Percentiles rank a stretch among this genome's conserved stretches.
Conservation (phyloP, 2,113 vertebrate species). For the Anolis sagrei region DNA sequence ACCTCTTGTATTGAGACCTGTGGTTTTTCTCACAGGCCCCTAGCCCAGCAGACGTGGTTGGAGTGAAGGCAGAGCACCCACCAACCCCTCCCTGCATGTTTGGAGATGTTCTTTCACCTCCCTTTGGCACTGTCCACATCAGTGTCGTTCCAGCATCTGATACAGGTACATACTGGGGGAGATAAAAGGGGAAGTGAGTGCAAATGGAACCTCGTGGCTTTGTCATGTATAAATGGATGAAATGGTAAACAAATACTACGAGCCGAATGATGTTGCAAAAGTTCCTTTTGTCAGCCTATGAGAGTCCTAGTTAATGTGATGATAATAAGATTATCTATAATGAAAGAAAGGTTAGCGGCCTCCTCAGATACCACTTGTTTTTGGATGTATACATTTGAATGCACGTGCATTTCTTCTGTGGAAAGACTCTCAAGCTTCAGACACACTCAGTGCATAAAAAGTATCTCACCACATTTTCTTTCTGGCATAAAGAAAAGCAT, state of each 20-base stretch:
- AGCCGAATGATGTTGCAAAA: background rate
- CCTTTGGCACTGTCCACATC: constrained; percentile 79
- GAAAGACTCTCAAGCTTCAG: background rate
- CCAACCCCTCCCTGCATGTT: constrained; percentile 87
- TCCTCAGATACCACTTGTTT: background rate
- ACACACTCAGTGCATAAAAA: background rate
- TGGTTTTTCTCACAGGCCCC: constrained; percentile 38
- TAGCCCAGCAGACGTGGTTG: constrained; percentile 41
- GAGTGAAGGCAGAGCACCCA: constrained; percentile 85
- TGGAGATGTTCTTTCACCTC: constrained; percentile 82
- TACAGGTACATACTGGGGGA: background rate
- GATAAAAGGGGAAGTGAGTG: background rate
- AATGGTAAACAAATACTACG: background rate
- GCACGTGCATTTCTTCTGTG: background rate
- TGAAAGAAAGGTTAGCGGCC: background rate
- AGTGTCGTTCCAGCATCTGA: constrained; percentile 65
- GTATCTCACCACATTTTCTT: background rate
- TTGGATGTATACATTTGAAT: too few species aligned
- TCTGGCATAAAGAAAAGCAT: background rate
- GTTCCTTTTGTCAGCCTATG: background rate
- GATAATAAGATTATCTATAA: background rate
- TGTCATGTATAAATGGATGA: background rate
- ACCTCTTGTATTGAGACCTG: background rate
- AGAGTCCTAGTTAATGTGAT: background rate
- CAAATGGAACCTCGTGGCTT: too few species aligned